These are phyloP conservation scores for Lasioglossum vierecki DNA, from an alignment of 2,888 invertebrate species.

Conservation along the genomic window DNA sequence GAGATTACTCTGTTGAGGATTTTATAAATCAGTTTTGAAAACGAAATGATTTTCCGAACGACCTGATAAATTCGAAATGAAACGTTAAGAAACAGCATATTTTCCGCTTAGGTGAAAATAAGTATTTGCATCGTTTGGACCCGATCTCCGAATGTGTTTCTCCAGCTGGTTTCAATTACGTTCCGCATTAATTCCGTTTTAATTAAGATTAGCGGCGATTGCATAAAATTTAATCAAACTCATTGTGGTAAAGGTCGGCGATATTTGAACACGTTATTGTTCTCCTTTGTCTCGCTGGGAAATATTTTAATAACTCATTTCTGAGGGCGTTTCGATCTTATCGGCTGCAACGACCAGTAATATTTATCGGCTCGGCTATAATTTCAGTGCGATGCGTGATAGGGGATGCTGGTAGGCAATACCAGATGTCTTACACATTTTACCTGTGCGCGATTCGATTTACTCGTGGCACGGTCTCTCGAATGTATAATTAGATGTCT, in stretches of 20 bases:
- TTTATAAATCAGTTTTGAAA: background rate
- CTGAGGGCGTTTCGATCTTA: conserved; percentile 6
- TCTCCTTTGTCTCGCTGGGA: background rate
- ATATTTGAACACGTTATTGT: conserved; percentile 11
- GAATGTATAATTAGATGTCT: conserved; percentile 17
- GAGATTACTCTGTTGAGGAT: background rate
- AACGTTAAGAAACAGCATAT: background rate
- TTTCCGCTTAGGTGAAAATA: background rate
- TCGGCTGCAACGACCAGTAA: background rate
- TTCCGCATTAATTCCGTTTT: background rate
- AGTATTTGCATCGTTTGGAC: background rate
- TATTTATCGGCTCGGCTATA: conserved; percentile 11
- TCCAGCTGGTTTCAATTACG: background rate
- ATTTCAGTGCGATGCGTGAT: conserved; percentile 15
- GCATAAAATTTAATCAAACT: conserved; percentile 7
- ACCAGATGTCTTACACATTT: conserved; percentile 16
- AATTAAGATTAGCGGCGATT: conserved; percentile 14
- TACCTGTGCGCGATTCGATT: conserved; percentile 3
- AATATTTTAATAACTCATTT: conserved; percentile 19
- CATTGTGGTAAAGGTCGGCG: background rate
- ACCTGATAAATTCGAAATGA: too few relatives aligned
- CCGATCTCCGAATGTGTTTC: background rate
- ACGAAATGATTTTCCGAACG: too few relatives aligned
- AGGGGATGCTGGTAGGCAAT: conserved; percentile 31
- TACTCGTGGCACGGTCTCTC: conserved; percentile 2